Base-by-base conservation (phyloP, 2,797 vertebrate genomes). In the Graptemys geographica region DNA sequence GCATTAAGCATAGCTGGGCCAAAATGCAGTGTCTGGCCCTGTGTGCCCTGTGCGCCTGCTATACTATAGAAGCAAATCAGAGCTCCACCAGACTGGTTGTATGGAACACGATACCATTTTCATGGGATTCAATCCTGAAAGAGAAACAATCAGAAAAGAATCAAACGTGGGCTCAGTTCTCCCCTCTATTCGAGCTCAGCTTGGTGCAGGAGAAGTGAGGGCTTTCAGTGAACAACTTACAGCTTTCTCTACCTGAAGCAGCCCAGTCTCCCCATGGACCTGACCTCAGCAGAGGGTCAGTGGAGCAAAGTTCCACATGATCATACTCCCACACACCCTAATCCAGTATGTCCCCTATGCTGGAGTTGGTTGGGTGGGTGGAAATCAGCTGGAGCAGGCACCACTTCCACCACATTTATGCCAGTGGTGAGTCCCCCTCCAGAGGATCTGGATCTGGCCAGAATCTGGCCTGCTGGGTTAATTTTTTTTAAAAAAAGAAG, bases 21-120 rank as follows among this genome's bases (percentile, higher is more conserved):
- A 23, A 28, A 31, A 90, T 21, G n/a, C 11, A 47, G 2, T 1
- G 6, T 9, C 27, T 85, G 44, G 19, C 52, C 89, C 59, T 83
- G 27, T 57, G 13, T 6, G 49, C 31, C 53, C 59, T 83, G 31
- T 57, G 13, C 4, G 49, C 31, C 56, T 82, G 33, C 28, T 11
- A 0, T 33, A n/a, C 27, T 37, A 4, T 4, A 47, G 79, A 85
- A 80, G 47, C 18, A 3, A 72, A 37, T 0, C 21, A 2, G 2
- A 4, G 4, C 1, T 87, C 23, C 41, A 74, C 11, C 21, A 44
- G 23, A 27, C 23, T 76, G 41, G 27, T 8, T 44, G 23, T 47
- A 7, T n/a, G 62, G 62, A 65, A 65, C 8, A 9, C 16, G 8
- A 37, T n/a, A 21, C 16, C 18, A 37, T 69, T 69, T 69, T 69